Evolutionary conservation across 2,113 vertebrate genomes (phyloP), one percentile per base, ranked within the genome.

Genomic region (Conger conger): DNA sequence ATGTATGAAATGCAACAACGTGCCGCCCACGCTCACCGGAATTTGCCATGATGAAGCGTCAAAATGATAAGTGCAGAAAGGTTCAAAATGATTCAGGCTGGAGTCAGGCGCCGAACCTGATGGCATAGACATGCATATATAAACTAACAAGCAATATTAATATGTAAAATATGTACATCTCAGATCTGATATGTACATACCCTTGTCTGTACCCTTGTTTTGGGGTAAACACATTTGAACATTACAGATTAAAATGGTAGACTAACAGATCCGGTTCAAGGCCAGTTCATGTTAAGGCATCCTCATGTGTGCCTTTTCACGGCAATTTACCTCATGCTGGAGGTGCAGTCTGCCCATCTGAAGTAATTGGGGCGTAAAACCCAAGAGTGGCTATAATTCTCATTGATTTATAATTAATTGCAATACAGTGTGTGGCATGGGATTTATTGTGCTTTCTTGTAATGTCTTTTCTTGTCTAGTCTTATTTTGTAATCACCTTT

Each of bases 341-440:
- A 42, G 54, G 18, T 13, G 38, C 23, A n/a, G 20, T 23, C 68
- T 77, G 37, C 4, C 68, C 42, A 38, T 30, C 76, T 78, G 76
- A 78, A 84, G 53, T 79, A 57, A 77, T 77, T 77, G 30, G 73
- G 63, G 73, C 82, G 54, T 36, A 76, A 83, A 50, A 80, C 42
- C 23, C 54, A 50, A 84, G 68, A 38, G 50, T 27, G 27, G 50
- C 37, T 79, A 73, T 0, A 1, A 84, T 33, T 54, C 37, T 68
- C 1, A 37, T 40, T 23, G 57, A 23, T 82, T 20, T 82, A n/a
- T 20, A 30, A 30, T 42, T 27, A 68, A 38, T 37, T 5, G 17
- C 17, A 42, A 6, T 57, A 20, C 5, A 30, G 57, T n/a, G 27
- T 13, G 18, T 33, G 27, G n/a, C 60, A 63, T 30, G 13, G 53